Percentiles rank a stretch among this genome's conserved stretches.
Evolutionary conservation across 1,140 invertebrate genomes (phyloP).

Genomic region (Sinonovacula constricta): DNA sequence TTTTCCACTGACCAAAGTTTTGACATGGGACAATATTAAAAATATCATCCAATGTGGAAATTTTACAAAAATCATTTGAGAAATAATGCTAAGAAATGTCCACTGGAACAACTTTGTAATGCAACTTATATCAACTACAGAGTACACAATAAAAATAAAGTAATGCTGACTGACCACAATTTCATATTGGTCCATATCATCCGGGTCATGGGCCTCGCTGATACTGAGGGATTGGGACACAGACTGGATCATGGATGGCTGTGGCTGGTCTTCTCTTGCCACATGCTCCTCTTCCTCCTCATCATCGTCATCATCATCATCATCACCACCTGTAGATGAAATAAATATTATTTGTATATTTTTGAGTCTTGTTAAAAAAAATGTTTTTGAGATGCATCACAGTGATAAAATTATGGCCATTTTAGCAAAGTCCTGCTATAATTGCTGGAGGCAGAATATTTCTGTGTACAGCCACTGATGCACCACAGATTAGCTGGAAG

Average conservation of each 20-base stretch:
- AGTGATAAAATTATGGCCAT: too few relatives aligned
- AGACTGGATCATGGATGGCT: slow-evolving; percentile 50
- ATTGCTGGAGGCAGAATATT: background rate
- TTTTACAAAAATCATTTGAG: too few relatives aligned
- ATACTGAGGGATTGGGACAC: slow-evolving; percentile 48
- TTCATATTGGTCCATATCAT: slow-evolving; percentile 70
- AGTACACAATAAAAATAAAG: too few relatives aligned
- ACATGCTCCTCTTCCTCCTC: slow-evolving; percentile 65
- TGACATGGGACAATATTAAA: too few relatives aligned
- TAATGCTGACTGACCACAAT: slow-evolving; percentile 73
- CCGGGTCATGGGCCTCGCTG: slow-evolving; percentile 49
- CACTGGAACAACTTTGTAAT: too few relatives aligned
- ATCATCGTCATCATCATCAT: too few relatives aligned
- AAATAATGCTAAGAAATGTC: too few relatives aligned
- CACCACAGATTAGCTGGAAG: too few relatives aligned
- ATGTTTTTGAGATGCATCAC: background rate
- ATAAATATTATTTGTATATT: slow-evolving; percentile 6
- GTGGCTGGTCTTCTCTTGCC: slow-evolving; percentile 58
- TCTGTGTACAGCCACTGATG: too few relatives aligned
- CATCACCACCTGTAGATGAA: slow-evolving; percentile 54
- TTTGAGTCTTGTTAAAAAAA: background rate
- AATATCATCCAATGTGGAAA: too few relatives aligned
- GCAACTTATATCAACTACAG: too few relatives aligned
- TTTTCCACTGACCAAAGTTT: too few relatives aligned
- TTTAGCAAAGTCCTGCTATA: background rate